Evolutionary conservation across 2,797 vertebrate genomes (phyloP).

Genomic region (Silurus lanzhouensis): DNA sequence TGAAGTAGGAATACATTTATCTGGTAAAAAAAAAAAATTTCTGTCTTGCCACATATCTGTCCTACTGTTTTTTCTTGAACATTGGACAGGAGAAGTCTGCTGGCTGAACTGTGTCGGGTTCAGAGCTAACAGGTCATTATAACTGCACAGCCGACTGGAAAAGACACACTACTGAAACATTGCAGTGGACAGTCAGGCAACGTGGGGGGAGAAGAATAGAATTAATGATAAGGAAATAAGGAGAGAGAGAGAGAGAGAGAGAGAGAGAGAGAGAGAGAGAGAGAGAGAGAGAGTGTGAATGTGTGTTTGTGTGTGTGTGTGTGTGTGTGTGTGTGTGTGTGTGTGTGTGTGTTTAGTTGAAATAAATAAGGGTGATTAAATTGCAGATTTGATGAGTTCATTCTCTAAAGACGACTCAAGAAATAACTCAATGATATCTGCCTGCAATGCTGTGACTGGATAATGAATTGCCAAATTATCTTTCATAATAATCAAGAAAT

Average conservation of each 20-base stretch:
- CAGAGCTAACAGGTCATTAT: constrained; percentile 63
- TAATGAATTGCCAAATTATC: constrained; percentile 47
- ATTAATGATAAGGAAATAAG: constrained; percentile 52
- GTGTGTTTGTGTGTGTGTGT: not conserved
- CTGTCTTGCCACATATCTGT: constrained; percentile 19
- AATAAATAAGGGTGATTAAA: constrained; percentile 47
- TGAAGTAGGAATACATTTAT: not conserved
- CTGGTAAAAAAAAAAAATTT: too few relatives aligned
- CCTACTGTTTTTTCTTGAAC: constrained; percentile 43
- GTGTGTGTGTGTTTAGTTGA: constrained; percentile 26
- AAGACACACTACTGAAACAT: constrained; percentile 62
- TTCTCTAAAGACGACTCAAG: constrained; percentile 47
- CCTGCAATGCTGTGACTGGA: constrained; percentile 18
- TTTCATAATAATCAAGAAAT: constrained; percentile 50
- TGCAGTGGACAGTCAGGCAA: constrained; percentile 42
- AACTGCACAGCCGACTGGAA: constrained; percentile 65
- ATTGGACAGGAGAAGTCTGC: constrained; percentile 46
- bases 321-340: constrained; percentile 7
- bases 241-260: not conserved
- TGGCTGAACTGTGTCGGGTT: constrained; percentile 46
- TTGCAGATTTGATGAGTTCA: constrained; percentile 46
- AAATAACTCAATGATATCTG: constrained; percentile 44
- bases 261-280: not conserved
- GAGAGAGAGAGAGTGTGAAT: not conserved
- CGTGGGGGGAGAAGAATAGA: constrained; percentile 44